Conservation (phyloP, 2,888 invertebrate species). For the Philaethria dido region DNA sequence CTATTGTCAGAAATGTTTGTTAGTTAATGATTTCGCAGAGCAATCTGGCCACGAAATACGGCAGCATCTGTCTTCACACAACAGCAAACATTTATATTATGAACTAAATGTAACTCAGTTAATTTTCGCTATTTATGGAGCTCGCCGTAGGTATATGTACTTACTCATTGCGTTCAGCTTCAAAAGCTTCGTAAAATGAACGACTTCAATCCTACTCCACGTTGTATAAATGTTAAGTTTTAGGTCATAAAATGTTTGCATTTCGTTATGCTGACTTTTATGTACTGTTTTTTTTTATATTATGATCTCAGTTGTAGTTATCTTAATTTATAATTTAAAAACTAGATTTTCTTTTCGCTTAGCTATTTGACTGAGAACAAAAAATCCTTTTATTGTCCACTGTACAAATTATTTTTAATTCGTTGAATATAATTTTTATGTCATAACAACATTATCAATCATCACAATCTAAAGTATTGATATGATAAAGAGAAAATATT, state of each 20-base stretch:
- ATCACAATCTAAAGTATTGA: neutral
- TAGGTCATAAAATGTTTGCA: neutral
- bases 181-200: constrained; percentile 14
- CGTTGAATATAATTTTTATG: too few species aligned
- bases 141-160: constrained; percentile 11
- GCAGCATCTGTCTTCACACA: constrained; percentile 32
- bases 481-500: too few species aligned
- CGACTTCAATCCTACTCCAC: constrained; percentile 1
- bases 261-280: neutral
- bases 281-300: neutral
- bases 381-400: neutral
- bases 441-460: too few species aligned
- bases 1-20: constrained; percentile 29
- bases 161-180: constrained; percentile 3
- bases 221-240: neutral
- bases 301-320: neutral
- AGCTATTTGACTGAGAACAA: neutral
- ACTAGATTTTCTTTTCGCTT: neutral
- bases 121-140: constrained; percentile 29
- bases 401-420: too few species aligned
- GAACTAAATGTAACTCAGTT: constrained; percentile 27
- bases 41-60: constrained; percentile 30
- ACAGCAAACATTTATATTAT: constrained; percentile 34
- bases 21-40: constrained; percentile 29
- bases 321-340: neutral